These are phyloP conservation scores for Tiaroga cobitis DNA, from an alignment of 2,797 vertebrate species.

Conservation along the genomic window DNA sequence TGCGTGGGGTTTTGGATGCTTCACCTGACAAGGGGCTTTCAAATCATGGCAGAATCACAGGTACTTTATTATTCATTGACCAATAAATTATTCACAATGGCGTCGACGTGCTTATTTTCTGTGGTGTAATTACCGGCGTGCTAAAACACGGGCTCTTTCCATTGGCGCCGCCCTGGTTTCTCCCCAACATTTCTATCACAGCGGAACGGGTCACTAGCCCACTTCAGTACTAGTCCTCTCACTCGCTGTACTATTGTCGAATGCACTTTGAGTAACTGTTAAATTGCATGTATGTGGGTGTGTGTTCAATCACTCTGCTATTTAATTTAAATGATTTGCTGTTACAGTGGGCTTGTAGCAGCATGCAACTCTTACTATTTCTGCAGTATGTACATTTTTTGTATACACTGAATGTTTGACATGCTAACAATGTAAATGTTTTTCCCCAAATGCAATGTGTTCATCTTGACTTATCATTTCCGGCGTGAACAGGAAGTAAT, in stretches of 20 bases:
- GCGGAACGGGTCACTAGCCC: constrained; percentile 34
- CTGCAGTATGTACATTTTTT: neutral
- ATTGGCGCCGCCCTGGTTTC: neutral
- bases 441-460: neutral
- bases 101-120: constrained; percentile 54
- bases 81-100: constrained; percentile 59
- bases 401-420: neutral
- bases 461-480: neutral
- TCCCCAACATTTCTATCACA: constrained; percentile 8
- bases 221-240: constrained; percentile 19
- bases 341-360: constrained; percentile 38
- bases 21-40: constrained; percentile 30
- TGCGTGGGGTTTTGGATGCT: constrained; percentile 40
- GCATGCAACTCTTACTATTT: neutral
- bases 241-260: constrained; percentile 8
- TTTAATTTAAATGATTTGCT: constrained; percentile 64
- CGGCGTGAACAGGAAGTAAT: neutral
- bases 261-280: constrained; percentile 21
- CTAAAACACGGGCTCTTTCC: constrained; percentile 50
- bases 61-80: constrained; percentile 62
- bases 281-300: constrained; percentile 11
- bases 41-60: constrained; percentile 50
- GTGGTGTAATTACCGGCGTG: constrained; percentile 59
- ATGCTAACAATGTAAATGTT: too few relatives aligned
- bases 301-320: constrained; percentile 51